A percentile compares a stretch with the other conserved stretches of the same genome.
Conservation (phyloP, 2,113 vertebrate genomes). For the Amphiprion percula region DNA sequence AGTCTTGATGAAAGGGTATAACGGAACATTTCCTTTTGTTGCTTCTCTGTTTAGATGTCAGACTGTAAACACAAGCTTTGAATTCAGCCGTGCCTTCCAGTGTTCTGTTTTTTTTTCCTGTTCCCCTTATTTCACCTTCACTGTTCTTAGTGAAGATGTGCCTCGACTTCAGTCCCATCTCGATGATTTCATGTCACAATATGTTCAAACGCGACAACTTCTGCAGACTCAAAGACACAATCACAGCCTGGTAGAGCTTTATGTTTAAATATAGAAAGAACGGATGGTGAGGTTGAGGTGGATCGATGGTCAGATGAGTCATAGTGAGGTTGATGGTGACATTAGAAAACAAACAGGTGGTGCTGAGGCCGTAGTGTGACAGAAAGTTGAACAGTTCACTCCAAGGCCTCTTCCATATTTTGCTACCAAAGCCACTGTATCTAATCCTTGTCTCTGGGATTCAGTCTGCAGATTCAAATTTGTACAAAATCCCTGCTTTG, state of each 20-base stretch:
- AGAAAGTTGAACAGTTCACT: conserved; percentile 52
- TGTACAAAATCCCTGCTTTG: conserved; percentile 40
- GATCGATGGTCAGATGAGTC: conserved; percentile 19
- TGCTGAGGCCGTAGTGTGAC: conserved; percentile 16
- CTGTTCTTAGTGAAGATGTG: neutral
- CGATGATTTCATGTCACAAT: neutral
- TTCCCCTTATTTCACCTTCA: neutral
- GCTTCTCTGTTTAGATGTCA: neutral
- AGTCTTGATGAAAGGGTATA: neutral
- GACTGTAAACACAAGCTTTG: conserved; percentile 20
- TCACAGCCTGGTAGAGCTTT: neutral
- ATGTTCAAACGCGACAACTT: neutral
- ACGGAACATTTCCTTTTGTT: conserved; percentile 2
- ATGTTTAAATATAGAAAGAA: conserved; percentile 23
- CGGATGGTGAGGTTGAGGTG: conserved; percentile 2
- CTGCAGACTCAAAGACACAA: neutral
- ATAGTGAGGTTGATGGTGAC: conserved; percentile 26
- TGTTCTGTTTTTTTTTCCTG: neutral
- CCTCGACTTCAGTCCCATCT: conserved; percentile 14
- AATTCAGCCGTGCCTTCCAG: neutral
- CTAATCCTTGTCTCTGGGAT: conserved; percentile 32
- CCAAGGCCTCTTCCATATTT: conserved; percentile 13
- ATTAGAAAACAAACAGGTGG: conserved; percentile 36
- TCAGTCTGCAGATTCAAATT: conserved; percentile 24
- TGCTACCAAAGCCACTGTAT: conserved; percentile 27